Evolutionary conservation across 2,888 invertebrate species (phyloP), one percentile per base, ranked within the genome.

Genomic region (Bombylius major): DNA sequence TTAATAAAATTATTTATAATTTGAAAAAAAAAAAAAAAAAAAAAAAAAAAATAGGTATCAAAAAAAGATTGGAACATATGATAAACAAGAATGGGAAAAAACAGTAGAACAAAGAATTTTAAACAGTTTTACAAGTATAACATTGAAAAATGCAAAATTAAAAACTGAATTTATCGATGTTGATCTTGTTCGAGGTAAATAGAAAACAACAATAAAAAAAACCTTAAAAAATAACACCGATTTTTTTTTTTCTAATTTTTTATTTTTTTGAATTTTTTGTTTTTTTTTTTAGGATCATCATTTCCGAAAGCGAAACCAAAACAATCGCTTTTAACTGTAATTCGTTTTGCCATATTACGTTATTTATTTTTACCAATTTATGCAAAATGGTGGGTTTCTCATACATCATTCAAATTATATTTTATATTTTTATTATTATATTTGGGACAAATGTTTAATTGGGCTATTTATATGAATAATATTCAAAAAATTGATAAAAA

Each of bases 21-120:
- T 66, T 67, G 14, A 23, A 23, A 23, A 23, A 23, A 23, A 23
- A 23, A 23, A 23, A 23, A 23, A 23, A 2, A 23, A 23, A 2
- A 23, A 23, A 2, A 23, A 23, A 23, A 23, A 23, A 23, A 23
- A 1, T 63, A 91, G 93, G 89, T 93, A 93, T 78, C 92, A 93
- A 73, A 89, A 89, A 73, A 91, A 94, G 80, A 96, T 97, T 75
- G 94, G 95, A 68, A 89, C 90, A 34, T 95, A 96, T 77, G 96
- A 97, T 77, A 95, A 95, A 71, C 93, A 95, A 68, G 86, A 89
- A 82, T 97, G 96, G 96, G 97, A 97, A 74, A 90, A 89, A 64
- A 92, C 90, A 66, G 87, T 96, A 63, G 96, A 97, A 70, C 89
- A 91, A 71, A 84, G 89, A 66, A 90, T 94, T 66, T 79, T 92